Base-by-base conservation (phyloP, 2,888 invertebrate genomes). In the Luperina nickerlii region DNA sequence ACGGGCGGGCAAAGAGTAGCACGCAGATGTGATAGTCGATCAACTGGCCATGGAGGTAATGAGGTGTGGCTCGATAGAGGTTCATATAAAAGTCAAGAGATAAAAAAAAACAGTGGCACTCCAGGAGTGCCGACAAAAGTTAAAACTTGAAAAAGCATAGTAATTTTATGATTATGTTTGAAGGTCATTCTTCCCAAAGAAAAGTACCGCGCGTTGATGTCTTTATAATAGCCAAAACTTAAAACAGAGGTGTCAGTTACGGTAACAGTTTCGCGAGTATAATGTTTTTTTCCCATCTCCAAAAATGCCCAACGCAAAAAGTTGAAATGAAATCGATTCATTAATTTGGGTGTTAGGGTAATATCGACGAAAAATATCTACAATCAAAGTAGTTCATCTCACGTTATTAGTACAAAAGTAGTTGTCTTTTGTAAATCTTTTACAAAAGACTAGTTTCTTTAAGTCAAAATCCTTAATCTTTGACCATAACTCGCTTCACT, bases 1-100 rank as follows among this genome's bases (percentile, higher is more conserved):
- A 91, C 89, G 90, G 91, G 89, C 81, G 84, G 71, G 18, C 91
- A 90, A 76, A 91, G 92, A 91, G 65, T 87, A 88, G 27, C 38
- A 20, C 38, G 79, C 82, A 85, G 83, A 83, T 68, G 68, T 27
- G 84, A 48, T 18, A n/a, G 24, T 27, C 27, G 6, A 42, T 13
- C 65, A 63, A 32, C 1, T 20, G 6, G 24, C 38, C 24, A 38
- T 20, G 20, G 63, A 20, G 20, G 63, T 32, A 18, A 27, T 63
- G 32, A 63, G 63, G 63, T 27, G 18, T 18, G 8, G 2, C 27
- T 32, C 63, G 18, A 8, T 18, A 54, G 32, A 63, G 63, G 32
- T 32, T 9, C 8, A 9, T 32, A 63, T 63, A 32, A 32, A 63
- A 32, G 18, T 18, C 8, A 27, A 18, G 3, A 32, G 32, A 32